Percentiles rank a stretch among this genome's conserved stretches.
Evolutionary conservation across 2,888 invertebrate genomes (phyloP).

Genomic region (Mesodorylaimus sp.): DNA sequence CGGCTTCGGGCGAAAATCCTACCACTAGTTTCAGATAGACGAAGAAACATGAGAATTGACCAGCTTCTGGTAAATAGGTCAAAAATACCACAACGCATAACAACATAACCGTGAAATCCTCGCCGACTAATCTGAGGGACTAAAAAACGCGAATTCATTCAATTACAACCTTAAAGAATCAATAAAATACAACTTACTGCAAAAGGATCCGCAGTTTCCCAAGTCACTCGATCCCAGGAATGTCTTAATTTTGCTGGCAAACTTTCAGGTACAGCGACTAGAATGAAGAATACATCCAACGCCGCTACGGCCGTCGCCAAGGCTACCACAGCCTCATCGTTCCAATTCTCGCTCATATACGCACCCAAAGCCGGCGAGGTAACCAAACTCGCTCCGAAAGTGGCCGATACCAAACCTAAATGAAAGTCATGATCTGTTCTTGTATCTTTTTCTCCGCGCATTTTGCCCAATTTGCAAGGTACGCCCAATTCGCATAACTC

Average conservation of each 20-base stretch:
- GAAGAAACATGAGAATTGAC: constrained; percentile 98
- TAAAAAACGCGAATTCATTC: constrained; percentile 20
- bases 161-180: not conserved
- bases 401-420: constrained; percentile 55
- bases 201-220: constrained; percentile 96
- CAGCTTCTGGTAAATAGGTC: constrained; percentile 85
- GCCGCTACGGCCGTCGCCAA: constrained; percentile 82
- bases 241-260: constrained; percentile 71
- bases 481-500: not conserved
- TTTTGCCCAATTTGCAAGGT: too few species aligned
- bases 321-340: constrained; percentile 66
- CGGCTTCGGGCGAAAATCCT: constrained; percentile 82
- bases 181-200: constrained; percentile 46
- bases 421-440: constrained; percentile 2
- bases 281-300: constrained; percentile 88
- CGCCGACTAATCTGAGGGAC: constrained; percentile 72
- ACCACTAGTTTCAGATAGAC: constrained; percentile 92
- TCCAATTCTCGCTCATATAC: constrained; percentile 50
- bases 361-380: constrained; percentile 91
- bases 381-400: constrained; percentile 95
- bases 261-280: constrained; percentile 94
- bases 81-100: constrained; percentile 90
- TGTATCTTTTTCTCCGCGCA: too few species aligned
- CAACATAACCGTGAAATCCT: constrained; percentile 84
- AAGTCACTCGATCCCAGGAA: constrained; percentile 69